Evolutionary conservation across 2,888 invertebrate genomes (phyloP).

Genomic region (Pherbina coryleti): DNA sequence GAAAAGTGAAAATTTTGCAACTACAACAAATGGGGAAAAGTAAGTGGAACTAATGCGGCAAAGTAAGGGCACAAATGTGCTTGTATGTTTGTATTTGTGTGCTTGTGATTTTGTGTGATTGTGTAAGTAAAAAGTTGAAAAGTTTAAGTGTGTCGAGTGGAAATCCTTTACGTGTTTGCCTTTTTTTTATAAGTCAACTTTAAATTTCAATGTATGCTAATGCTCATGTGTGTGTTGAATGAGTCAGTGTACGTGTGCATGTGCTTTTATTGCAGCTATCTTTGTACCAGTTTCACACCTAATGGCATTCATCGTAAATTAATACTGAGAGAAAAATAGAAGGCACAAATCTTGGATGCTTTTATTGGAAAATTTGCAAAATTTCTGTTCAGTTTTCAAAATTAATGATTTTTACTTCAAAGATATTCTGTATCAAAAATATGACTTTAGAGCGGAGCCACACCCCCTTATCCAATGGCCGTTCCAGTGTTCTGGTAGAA

Average conservation of each 20-base stretch:
- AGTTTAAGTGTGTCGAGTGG: conserved; percentile 34
- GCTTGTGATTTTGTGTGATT: neutral
- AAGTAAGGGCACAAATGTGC: neutral
- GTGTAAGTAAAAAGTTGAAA: conserved; percentile 16
- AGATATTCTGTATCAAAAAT: too few species aligned
- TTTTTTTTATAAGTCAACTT: neutral
- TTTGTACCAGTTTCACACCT: conserved; percentile 1
- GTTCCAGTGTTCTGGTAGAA: too few species aligned
- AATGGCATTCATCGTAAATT: neutral
- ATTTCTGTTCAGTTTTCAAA: too few species aligned
- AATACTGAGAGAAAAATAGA: neutral
- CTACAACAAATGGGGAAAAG: neutral
- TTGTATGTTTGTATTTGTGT: neutral
- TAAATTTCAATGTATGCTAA: neutral
- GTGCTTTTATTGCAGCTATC: neutral
- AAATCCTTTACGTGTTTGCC: conserved; percentile 17
- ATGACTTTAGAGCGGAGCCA: too few species aligned
- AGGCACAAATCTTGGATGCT: too few species aligned
- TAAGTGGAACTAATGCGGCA: conserved; percentile 14
- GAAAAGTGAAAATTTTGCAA: neutral
- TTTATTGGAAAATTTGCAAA: too few species aligned
- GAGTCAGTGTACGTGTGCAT: neutral
- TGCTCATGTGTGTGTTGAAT: neutral
- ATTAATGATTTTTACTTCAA: too few species aligned
- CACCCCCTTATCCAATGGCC: too few species aligned